Evolutionary conservation across 2,888 invertebrate species (phyloP), one percentile per base, ranked within the genome.

Genomic region (Nasonia oneida): DNA sequence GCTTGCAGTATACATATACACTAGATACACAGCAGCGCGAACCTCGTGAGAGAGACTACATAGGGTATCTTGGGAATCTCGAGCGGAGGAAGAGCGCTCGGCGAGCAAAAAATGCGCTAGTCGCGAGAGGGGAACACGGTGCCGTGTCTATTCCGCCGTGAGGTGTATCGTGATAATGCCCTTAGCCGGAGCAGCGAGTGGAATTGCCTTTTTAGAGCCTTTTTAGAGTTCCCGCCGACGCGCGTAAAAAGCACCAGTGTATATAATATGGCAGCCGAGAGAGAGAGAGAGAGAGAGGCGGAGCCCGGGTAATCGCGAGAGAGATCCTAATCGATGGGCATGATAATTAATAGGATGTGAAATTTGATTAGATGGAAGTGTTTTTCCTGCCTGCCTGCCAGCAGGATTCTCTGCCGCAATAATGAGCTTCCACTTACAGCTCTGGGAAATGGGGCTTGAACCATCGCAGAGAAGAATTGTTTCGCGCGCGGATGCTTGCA

Each of bases 271-370:
- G 29, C 29, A 42, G 37, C 4, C 23, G 23, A n/a, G 33, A 29
- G 29, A 29, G 29, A 29, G 29, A 29, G 29, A 29, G 29, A 29
- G 29, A 29, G 29, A 29, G 29, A 57, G 61, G 53, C 42, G 50
- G 4, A 18, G 75, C 18, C 42, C n/a, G 6, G 4, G 5, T 61
- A 6, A 47, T n/a, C 57, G 15, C 5, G 8, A 53, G 29, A 14
- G 39, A 8, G 78, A 85, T 73, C 23, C 64, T 81, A 79, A 85
- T 85, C 81, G 73, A 64, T 53, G 42, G 42, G 71, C 18, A 8
- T 42, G 37, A 79, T 85, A 85, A 85, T 85, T 85, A 85, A 85
- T 85, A 82, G 79, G 85, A 85, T 74, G 71, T 70, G 47, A 67
- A 85, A 74, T 78, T 82, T 74, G 85, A 85, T 85, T 85, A 74